Conservation (phyloP, 2,888 invertebrate genomes). For the Morpho helenor region DNA sequence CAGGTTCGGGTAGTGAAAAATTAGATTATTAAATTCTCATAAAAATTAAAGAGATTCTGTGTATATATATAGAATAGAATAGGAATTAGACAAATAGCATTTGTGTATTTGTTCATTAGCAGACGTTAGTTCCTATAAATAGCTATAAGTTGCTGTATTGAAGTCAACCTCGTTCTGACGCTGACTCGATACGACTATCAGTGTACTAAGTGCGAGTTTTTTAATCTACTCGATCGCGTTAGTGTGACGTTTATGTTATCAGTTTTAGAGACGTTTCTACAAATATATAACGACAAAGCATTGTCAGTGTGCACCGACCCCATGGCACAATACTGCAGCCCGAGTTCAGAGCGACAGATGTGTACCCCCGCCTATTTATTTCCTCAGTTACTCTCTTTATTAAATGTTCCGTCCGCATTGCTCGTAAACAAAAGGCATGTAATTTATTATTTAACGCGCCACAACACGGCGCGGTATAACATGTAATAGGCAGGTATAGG, state of each 20-base stretch:
- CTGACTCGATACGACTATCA: no score
- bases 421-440: not conserved
- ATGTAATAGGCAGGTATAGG: no score
- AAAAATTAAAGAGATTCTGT: no score
- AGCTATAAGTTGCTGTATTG: not conserved
- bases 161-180: no score
- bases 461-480: not conserved
- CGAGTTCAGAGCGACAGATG: slow-evolving; percentile 23
- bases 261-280: not conserved
- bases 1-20: no score
- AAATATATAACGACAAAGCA: not conserved
- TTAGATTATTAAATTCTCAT: no score
- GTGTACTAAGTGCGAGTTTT: no score
- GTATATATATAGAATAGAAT: no score
- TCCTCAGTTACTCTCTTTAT: slow-evolving; percentile 10
- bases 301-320: slow-evolving; percentile 12
- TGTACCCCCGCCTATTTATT: slow-evolving; percentile 16
- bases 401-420: slow-evolving; percentile 8
- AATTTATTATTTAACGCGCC: not conserved
- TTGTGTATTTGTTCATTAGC: not conserved
- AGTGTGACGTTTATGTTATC: no score
- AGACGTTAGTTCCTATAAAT: no score
- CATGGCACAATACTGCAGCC: slow-evolving; percentile 13
- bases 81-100: no score
- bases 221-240: no score